phyloP scores from a whole-genome alignment of 2,888 invertebrate genomes.

The Ptilodon capucinus region DNA sequence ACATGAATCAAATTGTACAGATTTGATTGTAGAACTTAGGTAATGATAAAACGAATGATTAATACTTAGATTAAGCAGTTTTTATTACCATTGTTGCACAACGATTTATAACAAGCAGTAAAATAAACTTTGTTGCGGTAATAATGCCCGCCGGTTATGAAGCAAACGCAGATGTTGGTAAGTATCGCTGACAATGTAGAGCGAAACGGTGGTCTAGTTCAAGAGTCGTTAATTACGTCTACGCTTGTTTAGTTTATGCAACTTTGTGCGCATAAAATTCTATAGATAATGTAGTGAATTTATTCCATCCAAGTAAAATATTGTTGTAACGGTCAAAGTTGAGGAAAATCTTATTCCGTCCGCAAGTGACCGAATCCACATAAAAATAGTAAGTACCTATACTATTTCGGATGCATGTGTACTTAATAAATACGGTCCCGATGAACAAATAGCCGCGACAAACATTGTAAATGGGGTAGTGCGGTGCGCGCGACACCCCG shows the following conservation, averaged over 20 bases:
- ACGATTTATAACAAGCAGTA: slow-evolving; percentile 8
- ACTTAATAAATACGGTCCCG: slow-evolving; percentile 9
- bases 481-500: slow-evolving; percentile 9
- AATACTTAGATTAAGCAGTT: not conserved
- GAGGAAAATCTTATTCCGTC: too few species aligned
- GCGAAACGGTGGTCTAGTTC: slow-evolving; percentile 12
- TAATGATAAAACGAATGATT: too few species aligned
- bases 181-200: slow-evolving; percentile 28
- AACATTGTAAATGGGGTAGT: slow-evolving; percentile 36
- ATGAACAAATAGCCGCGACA: slow-evolving; percentile 18
- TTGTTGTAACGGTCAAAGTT: not conserved
- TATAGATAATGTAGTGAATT: not conserved
- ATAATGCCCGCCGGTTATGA: slow-evolving; percentile 23
- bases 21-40: not conserved
- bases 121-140: slow-evolving; percentile 36
- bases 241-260: slow-evolving; percentile 17
- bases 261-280: not conserved
- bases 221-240: slow-evolving; percentile 21
- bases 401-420: slow-evolving; percentile 12
- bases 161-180: slow-evolving; percentile 13
- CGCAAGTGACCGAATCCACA: not conserved
- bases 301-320: too few species aligned
- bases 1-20: not conserved
- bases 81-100: slow-evolving; percentile 18
- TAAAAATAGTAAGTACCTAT: slow-evolving; percentile 4